These are phyloP conservation scores for Hippocampus comes DNA, from an alignment of 2,113 vertebrate species.

Conservation along the genomic window DNA sequence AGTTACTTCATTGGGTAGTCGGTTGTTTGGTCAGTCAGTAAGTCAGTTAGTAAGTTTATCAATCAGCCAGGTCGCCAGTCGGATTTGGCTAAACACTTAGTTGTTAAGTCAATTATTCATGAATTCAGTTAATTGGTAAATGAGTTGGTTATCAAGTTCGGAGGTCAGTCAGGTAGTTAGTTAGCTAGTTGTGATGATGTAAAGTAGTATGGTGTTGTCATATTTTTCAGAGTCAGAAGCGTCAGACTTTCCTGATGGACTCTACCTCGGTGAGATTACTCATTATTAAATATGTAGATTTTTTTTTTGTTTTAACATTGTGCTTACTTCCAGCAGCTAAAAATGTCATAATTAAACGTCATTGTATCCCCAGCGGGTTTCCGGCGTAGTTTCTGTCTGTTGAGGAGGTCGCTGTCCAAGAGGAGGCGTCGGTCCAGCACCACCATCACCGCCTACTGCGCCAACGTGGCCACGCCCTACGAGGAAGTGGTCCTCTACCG, in stretches of 20 bases:
- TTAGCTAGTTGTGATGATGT: not conserved
- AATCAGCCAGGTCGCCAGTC: not conserved
- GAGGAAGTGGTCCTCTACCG: constrained; percentile 86
- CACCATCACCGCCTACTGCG: constrained; percentile 26
- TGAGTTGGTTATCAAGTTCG: not conserved
- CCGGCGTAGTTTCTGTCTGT: constrained; percentile 84
- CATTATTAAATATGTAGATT: not conserved
- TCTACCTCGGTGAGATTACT: not conserved
- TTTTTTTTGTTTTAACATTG: not conserved
- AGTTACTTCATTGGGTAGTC: not conserved
- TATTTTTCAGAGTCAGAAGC: not conserved
- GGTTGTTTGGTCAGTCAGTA: not conserved
- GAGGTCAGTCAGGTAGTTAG: not conserved
- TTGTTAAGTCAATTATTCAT: too few species aligned
- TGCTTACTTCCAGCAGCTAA: not conserved
- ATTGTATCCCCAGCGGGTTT: constrained; percentile 80
- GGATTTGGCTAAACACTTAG: too few species aligned
- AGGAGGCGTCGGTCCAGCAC: constrained; percentile 55
- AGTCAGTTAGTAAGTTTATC: not conserved
- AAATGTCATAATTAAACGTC: not conserved
- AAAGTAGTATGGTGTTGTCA: not conserved
- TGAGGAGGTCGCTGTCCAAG: constrained; percentile 73
- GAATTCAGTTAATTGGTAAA: not conserved
- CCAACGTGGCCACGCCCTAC: constrained; percentile 70
- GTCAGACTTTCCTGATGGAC: not conserved